A percentile compares a stretch with the other conserved stretches of the same genome.
phyloP scores from a whole-genome alignment of 2,888 invertebrate species.

The Platycheirus rosarum region DNA sequence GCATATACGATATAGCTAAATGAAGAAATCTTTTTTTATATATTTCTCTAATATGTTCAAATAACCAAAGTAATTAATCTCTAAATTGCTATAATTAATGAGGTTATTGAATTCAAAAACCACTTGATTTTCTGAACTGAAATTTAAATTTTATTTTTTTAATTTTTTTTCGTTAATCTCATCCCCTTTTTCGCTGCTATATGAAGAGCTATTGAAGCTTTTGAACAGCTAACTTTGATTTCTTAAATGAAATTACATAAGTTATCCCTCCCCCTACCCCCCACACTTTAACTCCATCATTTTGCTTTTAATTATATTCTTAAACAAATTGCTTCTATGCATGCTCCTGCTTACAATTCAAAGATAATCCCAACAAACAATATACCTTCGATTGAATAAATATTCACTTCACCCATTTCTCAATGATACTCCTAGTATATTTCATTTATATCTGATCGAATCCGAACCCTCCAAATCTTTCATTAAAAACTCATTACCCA shows the following conservation, averaged over 20 bases:
- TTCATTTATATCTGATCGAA: conserved; percentile 29
- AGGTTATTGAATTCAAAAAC: too few species aligned
- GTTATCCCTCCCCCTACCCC: background rate
- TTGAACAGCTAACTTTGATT: too few species aligned
- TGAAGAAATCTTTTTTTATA: too few species aligned
- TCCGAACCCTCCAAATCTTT: conserved; percentile 24
- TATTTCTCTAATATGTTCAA: too few species aligned
- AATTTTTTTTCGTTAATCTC: too few species aligned
- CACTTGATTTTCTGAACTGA: too few species aligned
- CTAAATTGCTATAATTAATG: too few species aligned
- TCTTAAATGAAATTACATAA: conserved; percentile 12
- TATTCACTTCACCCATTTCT: conserved; percentile 5
- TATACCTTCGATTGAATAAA: conserved; percentile 1
- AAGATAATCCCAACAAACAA: conserved; percentile 7
- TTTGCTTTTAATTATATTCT: conserved; percentile 6
- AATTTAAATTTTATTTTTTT: too few species aligned
- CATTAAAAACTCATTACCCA: conserved; percentile 68
- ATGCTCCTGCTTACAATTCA: conserved; percentile 8
- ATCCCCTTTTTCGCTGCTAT: too few species aligned
- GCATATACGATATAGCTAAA: too few species aligned
- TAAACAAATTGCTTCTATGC: conserved; percentile 25
- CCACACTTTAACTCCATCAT: background rate
- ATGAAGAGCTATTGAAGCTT: too few species aligned
- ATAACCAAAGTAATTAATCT: too few species aligned
- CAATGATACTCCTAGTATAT: background rate